Evolutionary conservation across 2,888 invertebrate species (phyloP).

Genomic region (Agrochola litura): DNA sequence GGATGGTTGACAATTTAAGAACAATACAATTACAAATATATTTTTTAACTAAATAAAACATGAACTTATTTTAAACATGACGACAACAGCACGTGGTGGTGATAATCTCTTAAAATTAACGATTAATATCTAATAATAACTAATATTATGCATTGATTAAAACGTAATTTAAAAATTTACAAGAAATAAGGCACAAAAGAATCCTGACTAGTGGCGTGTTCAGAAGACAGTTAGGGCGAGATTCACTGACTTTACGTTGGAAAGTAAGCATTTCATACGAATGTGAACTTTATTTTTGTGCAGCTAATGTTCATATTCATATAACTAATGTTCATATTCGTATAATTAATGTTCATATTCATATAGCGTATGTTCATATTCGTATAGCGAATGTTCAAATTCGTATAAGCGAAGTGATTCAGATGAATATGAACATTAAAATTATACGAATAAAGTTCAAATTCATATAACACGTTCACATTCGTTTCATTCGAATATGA

Average conservation of each 20-base stretch:
- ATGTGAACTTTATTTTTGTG: neutral
- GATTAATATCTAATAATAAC: constrained; percentile 39
- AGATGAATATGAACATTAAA: neutral
- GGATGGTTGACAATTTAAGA: constrained; percentile 22
- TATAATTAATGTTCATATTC: neutral
- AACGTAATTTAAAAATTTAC: constrained; percentile 50
- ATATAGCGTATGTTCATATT: too few relatives aligned
- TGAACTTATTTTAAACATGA: constrained; percentile 9
- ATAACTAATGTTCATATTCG: neutral
- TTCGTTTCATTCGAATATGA: neutral
- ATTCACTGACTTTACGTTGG: too few relatives aligned
- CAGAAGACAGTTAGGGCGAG: neutral
- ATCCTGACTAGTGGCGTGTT: constrained; percentile 64
- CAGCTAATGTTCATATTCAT: neutral
- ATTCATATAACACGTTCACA: too few relatives aligned
- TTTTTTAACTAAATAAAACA: neutral
- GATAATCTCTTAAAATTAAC: constrained; percentile 66
- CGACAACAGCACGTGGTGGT: constrained; percentile 56
- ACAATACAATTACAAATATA: neutral
- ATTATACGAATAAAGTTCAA: neutral
- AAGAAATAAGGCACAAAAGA: constrained; percentile 64
- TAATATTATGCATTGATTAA: constrained; percentile 58
- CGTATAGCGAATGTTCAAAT: neutral
- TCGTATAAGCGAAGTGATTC: too few relatives aligned
- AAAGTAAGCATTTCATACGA: neutral